Base-by-base conservation (phyloP, 1,140 invertebrate species). In the Oryctes rhinoceros region DNA sequence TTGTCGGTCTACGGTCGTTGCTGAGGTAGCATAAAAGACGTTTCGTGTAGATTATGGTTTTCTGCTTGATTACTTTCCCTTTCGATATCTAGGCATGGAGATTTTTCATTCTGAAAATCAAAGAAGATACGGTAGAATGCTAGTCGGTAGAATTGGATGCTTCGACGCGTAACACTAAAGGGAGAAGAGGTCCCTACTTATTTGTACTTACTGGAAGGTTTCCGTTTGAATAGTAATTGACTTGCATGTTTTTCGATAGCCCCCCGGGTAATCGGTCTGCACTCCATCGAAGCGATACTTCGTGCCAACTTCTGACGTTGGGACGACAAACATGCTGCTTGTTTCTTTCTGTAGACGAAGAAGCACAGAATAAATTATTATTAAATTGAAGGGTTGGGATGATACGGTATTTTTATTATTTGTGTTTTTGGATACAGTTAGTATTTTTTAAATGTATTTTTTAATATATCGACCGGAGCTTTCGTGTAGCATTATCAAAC, bases 271-370 rank as follows among this genome's bases (percentile, higher is more conserved):
- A 13, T 71, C 24, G 11, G 7, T 71, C 65, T 35, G 65, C 15
- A 71, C 65, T 71, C 78, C 79, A 77, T 75, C 76, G 71, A 78
- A 62, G 59, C 37, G 81, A 81, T 39, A 78, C 78, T 49, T 82
- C 80, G 67, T 82, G 80, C 76, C 79, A 75, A 44, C 77, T 79
- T 80, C 80, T 79, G 76, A 78, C 48, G 67, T 71, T 47, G 65
- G 78, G 65, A 76, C 78, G 75, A 65, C 82, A 82, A 53, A 81
- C 59, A 59, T 82, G 80, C 10, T 82, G 78, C 76, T 78, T 82
- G 76, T 81, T 76, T 79, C 78, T 81, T 39, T 81, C 82, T 82
- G 76, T 49, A 78, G 79, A 37, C 30, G n/a, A 76, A 76, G 80
- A 80, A 74, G 20, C 39, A 7, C 7, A 3, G 7, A 39, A 39